Evolutionary conservation across 2,888 invertebrate species (phyloP), one percentile per base, ranked within the genome.

Genomic region (Schrankia costaestrigalis): DNA sequence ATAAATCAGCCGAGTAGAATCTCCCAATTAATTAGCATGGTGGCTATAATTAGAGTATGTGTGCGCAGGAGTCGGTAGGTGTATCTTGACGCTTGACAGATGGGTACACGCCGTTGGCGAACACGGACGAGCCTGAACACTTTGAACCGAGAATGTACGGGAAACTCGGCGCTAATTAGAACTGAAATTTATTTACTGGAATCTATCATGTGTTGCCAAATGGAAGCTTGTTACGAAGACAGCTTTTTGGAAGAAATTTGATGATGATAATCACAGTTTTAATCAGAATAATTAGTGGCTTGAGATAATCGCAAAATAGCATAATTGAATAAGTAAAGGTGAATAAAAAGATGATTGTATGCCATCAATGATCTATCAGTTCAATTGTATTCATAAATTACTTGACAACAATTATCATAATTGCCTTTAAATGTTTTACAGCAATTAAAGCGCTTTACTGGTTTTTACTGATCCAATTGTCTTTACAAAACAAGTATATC

Each of bases 61-160:
- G 32, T 48, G 63, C 57, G 70, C 70, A 63, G 62, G 60, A 65
- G 67, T 59, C 58, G 61, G 71, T 71, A 70, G 77, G 77, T 69
- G 78, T 70, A 62, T 64, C 67, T 28, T 56, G 82, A 81, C 83
- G 68, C 56, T 68, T 78, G 85, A 85, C 83, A 81, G 80, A 84
- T 84, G 83, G 71, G 54, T 65, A 83, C 84, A 82, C 69, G 67
- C 64, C 71, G 73, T 75, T 77, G 80, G 82, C 80, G 70, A 64
- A 71, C 60, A 56, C 58, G 30, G 26, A 51, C 48, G 41, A 46
- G 46, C 65, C 56, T 66, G 26, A 30, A 30, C 29, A 70, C 79
- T 75, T 75, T 77, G 75, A 78, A 76, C 74, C 63, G 64, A 44
- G 44, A 46, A 41, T 36, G 44, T 51, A 60, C 65, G 70, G 72